Evolutionary conservation across 1,140 invertebrate genomes (phyloP).

Genomic region (Zelostemma sp.): DNA sequence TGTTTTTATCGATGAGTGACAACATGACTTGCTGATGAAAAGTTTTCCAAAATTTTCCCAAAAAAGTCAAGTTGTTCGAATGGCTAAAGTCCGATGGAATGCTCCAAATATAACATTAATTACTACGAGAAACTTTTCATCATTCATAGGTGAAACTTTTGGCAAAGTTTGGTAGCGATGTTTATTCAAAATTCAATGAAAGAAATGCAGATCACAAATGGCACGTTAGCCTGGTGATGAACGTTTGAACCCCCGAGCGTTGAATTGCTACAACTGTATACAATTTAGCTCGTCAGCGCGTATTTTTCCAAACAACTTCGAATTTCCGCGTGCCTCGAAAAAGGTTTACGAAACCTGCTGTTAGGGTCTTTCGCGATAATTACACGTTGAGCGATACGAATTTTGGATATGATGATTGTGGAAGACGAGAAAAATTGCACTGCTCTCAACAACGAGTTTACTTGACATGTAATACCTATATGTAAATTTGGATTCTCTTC

Average conservation of each 20-base stretch:
- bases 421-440: constrained; percentile 31
- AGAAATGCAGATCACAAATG: too few species aligned
- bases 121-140: too few species aligned
- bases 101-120: too few species aligned
- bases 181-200: too few species aligned
- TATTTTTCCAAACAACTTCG: constrained; percentile 24
- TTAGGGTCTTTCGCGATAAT: constrained; percentile 23
- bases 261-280: constrained; percentile 5
- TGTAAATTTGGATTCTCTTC: constrained; percentile 45
- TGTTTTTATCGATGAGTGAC: too few species aligned
- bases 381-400: constrained; percentile 29
- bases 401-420: constrained; percentile 24
- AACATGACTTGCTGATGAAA: too few species aligned
- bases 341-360: constrained; percentile 1
- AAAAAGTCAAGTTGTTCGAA: too few species aligned
- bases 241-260: constrained; percentile 3
- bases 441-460: constrained; percentile 28
- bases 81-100: too few species aligned
- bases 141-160: too few species aligned
- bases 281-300: constrained; percentile 19
- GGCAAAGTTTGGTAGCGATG: too few species aligned
- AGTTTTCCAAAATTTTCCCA: too few species aligned
- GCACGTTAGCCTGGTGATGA: background rate
- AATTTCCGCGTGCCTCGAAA: constrained; percentile 14
- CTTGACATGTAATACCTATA: constrained; percentile 41